A percentile compares a stretch with the other conserved stretches of the same genome.
These are phyloP conservation scores for Periparus ater DNA, from an alignment of 2,797 vertebrate genomes.

Conservation along the genomic window DNA sequence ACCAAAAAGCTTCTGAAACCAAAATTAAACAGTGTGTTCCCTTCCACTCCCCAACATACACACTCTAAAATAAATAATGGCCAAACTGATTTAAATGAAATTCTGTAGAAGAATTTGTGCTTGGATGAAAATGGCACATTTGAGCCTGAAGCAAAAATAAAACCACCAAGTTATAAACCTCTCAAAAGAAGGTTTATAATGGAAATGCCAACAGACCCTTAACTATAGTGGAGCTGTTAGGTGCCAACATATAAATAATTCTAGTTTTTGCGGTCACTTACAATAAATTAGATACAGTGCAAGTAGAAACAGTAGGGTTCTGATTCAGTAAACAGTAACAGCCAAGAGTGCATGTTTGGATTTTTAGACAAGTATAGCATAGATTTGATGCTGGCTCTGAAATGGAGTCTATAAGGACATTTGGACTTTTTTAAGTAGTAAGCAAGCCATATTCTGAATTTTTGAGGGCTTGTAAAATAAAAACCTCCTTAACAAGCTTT, in stretches of 20 bases:
- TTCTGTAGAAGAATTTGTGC: conserved; percentile 73
- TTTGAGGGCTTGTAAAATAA: conserved; percentile 65
- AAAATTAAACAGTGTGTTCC: conserved; percentile 47
- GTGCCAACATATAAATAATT: conserved; percentile 77
- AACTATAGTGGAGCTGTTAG: conserved; percentile 68
- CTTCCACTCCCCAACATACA: neutral
- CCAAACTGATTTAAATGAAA: conserved; percentile 72
- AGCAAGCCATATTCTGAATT: conserved; percentile 63
- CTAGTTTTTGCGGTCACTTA: conserved; percentile 73
- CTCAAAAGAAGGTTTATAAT: conserved; percentile 75
- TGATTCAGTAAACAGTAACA: conserved; percentile 69
- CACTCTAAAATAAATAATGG: conserved; percentile 57
- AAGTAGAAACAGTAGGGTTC: conserved; percentile 71
- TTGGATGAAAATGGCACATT: conserved; percentile 73
- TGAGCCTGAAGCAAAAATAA: conserved; percentile 75
- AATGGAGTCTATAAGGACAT: conserved; percentile 51
- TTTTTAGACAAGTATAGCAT: conserved; percentile 73
- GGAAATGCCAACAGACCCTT: conserved; percentile 77
- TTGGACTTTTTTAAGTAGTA: conserved; percentile 45
- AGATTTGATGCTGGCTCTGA: conserved; percentile 64
- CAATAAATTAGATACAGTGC: conserved; percentile 76
- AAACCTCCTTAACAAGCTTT: conserved; percentile 67
- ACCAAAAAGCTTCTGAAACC: conserved; percentile 57
- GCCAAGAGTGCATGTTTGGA: conserved; percentile 64
- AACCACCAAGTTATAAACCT: conserved; percentile 77